These are phyloP conservation scores for Temnothorax unifasciatus DNA, from an alignment of 2,888 invertebrate genomes.

Conservation along the genomic window DNA sequence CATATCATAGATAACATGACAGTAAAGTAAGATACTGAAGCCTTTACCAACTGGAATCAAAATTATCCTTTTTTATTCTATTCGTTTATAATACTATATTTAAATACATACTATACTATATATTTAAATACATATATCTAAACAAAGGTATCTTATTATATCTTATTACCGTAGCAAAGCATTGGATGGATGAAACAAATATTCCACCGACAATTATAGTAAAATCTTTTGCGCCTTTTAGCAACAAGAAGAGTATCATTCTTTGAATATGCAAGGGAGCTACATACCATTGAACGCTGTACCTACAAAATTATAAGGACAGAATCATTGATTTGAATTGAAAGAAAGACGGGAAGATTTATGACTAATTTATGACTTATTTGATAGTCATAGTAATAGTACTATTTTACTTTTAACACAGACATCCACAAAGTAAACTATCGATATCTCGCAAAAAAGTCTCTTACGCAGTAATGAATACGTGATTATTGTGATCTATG, in stretches of 20 bases:
- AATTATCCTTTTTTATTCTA: background rate
- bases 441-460: background rate
- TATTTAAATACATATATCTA: no score
- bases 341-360: background rate
- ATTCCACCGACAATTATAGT: background rate
- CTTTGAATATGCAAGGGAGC: constrained; percentile 17
- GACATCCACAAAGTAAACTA: background rate
- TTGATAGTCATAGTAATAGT: background rate
- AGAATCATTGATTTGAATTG: background rate
- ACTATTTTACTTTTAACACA: background rate
- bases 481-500: constrained; percentile 13
- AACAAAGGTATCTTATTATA: background rate
- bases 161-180: constrained; percentile 21
- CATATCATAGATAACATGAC: background rate
- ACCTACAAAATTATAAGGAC: background rate
- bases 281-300: constrained; percentile 11
- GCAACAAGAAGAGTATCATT: constrained; percentile 25
- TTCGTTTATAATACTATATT: background rate
- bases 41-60: constrained; percentile 1
- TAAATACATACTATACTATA: no score
- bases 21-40: constrained; percentile 24
- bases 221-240: constrained; percentile 5
- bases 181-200: background rate
- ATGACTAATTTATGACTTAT: background rate
- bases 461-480: constrained; percentile 35